Evolutionary conservation across 2,888 invertebrate species (phyloP), one percentile per base, ranked within the genome.

Genomic region (Mesoligia furuncula): DNA sequence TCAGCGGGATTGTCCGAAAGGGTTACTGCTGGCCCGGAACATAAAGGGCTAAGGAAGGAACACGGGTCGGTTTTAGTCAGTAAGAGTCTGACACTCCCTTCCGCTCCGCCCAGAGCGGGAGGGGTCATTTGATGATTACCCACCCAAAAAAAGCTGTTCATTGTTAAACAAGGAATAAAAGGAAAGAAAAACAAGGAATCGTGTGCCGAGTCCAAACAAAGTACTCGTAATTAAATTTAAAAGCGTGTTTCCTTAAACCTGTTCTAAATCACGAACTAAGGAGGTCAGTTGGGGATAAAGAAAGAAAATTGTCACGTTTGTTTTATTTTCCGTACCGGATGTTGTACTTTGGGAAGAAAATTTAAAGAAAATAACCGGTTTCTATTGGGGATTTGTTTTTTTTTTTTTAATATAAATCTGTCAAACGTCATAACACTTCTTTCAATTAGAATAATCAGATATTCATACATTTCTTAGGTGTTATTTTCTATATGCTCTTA

Each of bases 171-270:
- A 57, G 11, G 4, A 57, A n/a, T 54, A 54, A 54, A 54, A n/a
- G 11, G 11, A 54, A 57, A 57, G n/a, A 24, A 36, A 70, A 86
- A 86, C 70, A 80, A 66, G 69, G 39, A 81, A 80, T 81, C 76
- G 87, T 79, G 74, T 64, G 72, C 87, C 17, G 66, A 64, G 48
- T 83, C 54, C 48, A 79, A 84, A 82, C 82, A 88, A 88, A 72
- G 83, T 36, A 36, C 36, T 36, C 36, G 36, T 87, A 87, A 88
- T 87, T 88, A 80, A 85, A 88, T 78, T 77, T 80, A 85, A 80
- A 81, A 76, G 69, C 75, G 48, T 79, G 77, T 85, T 87, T 79
- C 64, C 76, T 64, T 87, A 73, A 84, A 81, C 67, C 79, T 71
- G 67, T 76, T 82, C 70, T 80, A 76, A 87, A 80, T 88, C 85